These are phyloP conservation scores for Otocyon megalotis DNA, from an alignment of 2,113 vertebrate species.

Conservation along the genomic window DNA sequence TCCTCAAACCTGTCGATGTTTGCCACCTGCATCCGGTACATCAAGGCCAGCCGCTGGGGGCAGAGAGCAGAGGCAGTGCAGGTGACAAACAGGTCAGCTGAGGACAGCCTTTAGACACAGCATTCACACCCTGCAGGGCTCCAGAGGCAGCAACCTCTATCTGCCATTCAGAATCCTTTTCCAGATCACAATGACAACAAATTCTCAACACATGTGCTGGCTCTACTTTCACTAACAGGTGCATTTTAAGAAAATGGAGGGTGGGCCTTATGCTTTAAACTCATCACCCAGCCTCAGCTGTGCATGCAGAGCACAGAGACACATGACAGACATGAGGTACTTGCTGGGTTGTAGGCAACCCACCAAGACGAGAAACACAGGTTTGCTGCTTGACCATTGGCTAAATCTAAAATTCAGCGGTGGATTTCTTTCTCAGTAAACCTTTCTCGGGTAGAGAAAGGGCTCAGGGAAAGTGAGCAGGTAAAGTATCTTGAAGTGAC, in stretches of 20 bases:
- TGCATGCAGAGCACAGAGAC: background rate
- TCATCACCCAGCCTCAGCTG: background rate
- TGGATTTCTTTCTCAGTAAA: background rate
- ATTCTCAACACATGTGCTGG: background rate
- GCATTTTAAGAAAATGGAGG: background rate
- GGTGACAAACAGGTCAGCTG: rapidly evolving
- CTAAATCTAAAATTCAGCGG: background rate
- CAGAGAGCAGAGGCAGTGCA: background rate
- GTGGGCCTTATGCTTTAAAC: rapidly evolving
- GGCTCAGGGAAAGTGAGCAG: background rate
- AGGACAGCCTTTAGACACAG: rapidly evolving
- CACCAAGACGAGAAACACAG: background rate
- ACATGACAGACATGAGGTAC: background rate
- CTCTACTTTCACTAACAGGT: background rate
- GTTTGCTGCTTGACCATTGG: too few relatives aligned
- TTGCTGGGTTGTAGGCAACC: background rate
- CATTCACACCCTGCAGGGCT: rapidly evolving
- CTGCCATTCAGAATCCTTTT: background rate
- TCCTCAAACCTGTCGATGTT: slow-evolving; percentile 99
- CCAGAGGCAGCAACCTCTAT: background rate
- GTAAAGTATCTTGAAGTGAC: rapidly evolving
- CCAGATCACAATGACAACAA: background rate
- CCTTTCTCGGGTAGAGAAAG: background rate
- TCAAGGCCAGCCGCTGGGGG: slow-evolving; percentile 90
- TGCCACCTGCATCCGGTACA: slow-evolving; percentile 97